phyloP scores from a whole-genome alignment of 1,140 invertebrate species.

The Dinothrombium tinctorium region DNA sequence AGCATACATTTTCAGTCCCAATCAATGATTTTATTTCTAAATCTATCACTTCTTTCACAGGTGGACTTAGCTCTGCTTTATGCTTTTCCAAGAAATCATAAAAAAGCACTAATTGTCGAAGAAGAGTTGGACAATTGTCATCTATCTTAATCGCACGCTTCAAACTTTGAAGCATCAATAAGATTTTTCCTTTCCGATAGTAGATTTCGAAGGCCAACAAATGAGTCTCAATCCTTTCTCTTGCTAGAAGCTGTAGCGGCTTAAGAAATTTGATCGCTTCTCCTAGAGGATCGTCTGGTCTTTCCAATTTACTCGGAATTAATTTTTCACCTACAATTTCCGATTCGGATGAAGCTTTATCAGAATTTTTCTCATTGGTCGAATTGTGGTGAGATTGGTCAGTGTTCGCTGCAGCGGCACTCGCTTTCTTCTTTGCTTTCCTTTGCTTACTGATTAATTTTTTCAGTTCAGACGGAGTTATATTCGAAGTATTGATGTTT shows the following conservation, averaged over 20 bases:
- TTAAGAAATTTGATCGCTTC: conserved; percentile 80
- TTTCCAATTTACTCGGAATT: conserved; percentile 12
- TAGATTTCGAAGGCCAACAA: conserved; percentile 92
- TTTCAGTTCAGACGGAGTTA: conserved; percentile 75
- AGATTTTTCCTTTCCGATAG: conserved; percentile 65
- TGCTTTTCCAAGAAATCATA: neutral
- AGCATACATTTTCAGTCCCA: neutral
- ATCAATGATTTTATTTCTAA: conserved; percentile 3
- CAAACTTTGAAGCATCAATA: conserved; percentile 54
- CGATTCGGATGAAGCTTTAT: neutral
- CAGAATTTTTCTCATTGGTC: no score
- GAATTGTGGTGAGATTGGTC: conserved; percentile 1
- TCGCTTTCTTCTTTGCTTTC: conserved; percentile 52
- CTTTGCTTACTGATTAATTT: conserved; percentile 84
- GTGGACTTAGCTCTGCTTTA: neutral
- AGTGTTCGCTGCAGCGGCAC: conserved; percentile 17
- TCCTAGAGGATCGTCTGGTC: conserved; percentile 54
- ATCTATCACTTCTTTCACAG: neutral
- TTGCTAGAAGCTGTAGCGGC: conserved; percentile 60
- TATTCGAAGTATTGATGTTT: conserved; percentile 52
- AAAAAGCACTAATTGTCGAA: conserved; percentile 4
- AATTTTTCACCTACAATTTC: conserved; percentile 3
- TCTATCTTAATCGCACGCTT: conserved; percentile 36
- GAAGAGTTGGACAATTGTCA: conserved; percentile 5
- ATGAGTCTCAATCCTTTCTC: conserved; percentile 74